Percentiles rank a stretch among this genome's conserved stretches.
Evolutionary conservation across 2,113 vertebrate species (phyloP).

Genomic region (Cromileptes altivelis): DNA sequence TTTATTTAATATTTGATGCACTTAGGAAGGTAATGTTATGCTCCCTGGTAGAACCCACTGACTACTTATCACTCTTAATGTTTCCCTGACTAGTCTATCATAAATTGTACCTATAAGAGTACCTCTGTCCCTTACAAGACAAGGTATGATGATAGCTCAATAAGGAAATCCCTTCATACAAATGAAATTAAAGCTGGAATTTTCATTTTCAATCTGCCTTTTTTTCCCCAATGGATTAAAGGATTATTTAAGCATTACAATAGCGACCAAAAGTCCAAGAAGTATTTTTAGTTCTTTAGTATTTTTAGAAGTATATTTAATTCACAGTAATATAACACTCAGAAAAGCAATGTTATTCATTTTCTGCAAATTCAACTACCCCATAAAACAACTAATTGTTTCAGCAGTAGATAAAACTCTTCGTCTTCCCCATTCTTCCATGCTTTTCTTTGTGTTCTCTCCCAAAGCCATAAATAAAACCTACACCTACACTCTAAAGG

Average conservation of each 20-base stretch:
- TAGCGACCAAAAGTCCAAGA: not conserved
- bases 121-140: not conserved
- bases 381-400: slow-evolving; percentile 4
- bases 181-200: not conserved
- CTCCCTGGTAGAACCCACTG: not conserved
- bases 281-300: not conserved
- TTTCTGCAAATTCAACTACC: not conserved
- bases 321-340: not conserved
- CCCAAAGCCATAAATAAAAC: slow-evolving; percentile 72
- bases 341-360: not conserved
- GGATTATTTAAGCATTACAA: not conserved
- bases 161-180: not conserved
- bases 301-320: not conserved
- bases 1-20: slow-evolving; percentile 23
- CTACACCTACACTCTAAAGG: slow-evolving; percentile 59
- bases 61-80: not conserved
- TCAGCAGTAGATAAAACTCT: not conserved
- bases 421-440: slow-evolving; percentile 8
- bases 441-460: slow-evolving; percentile 45
- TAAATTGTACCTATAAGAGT: not conserved
- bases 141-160: slow-evolving; percentile 1
- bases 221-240: not conserved
- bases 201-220: not conserved
- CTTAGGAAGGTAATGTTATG: not conserved
- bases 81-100: slow-evolving; percentile 4